These are phyloP conservation scores for Apostichopus parvimensis DNA, from an alignment of 35 echinoderm and acorn worm species.

Conservation along the genomic window DNA sequence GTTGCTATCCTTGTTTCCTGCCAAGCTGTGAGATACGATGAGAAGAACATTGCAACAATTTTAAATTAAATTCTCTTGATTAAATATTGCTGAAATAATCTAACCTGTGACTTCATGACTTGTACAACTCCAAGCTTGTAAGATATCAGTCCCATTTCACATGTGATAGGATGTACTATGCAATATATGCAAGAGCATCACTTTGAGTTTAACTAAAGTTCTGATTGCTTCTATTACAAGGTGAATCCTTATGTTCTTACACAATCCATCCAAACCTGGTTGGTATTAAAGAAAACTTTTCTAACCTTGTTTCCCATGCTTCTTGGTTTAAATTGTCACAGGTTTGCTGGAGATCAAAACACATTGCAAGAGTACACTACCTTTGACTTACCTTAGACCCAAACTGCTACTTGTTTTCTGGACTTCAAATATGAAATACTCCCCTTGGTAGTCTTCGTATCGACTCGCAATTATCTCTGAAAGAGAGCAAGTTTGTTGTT, in stretches of 20 bases:
- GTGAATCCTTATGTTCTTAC: too few species aligned
- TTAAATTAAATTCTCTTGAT: too few species aligned
- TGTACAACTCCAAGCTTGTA: too few species aligned
- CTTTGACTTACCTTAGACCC: conserved; percentile 73
- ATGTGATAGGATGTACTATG: background rate
- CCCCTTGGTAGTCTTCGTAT: conserved; percentile 62
- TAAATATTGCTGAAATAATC: too few species aligned
- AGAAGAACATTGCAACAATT: background rate
- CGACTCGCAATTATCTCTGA: conserved; percentile 76
- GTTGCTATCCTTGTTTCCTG: conserved; percentile 83
- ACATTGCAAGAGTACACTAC: background rate
- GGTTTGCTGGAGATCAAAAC: background rate
- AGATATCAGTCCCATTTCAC: too few species aligned
- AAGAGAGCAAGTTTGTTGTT: background rate
- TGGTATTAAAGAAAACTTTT: background rate
- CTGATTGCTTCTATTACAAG: too few species aligned
- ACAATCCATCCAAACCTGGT: background rate
- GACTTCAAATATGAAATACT: conserved; percentile 76
- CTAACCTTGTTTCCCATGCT: background rate
- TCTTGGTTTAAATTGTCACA: background rate
- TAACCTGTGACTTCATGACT: too few species aligned
- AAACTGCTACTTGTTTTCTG: conserved; percentile 63
- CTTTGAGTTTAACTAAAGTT: too few species aligned
- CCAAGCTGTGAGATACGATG: conserved; percentile 52
- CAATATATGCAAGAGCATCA: too few species aligned